Conservation (phyloP, 2,888 invertebrate genomes). For the Eupelmus urozonus region DNA sequence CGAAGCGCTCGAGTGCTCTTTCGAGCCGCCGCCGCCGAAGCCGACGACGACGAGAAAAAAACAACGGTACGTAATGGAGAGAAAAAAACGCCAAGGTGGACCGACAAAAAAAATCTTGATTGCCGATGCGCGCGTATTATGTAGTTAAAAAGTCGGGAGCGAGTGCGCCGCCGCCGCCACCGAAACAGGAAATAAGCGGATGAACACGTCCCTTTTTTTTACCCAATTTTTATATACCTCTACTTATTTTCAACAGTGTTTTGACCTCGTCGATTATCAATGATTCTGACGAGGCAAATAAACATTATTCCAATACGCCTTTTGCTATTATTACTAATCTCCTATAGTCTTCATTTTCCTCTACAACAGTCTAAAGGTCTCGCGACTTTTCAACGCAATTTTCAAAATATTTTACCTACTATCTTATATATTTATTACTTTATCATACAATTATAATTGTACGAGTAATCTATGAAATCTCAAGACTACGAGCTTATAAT, state of each 20-base stretch:
- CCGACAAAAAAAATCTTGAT: background rate
- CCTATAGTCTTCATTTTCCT: too few species aligned
- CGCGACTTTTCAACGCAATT: too few species aligned
- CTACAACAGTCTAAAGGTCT: too few species aligned
- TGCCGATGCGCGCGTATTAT: background rate
- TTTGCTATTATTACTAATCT: background rate
- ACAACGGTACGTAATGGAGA: background rate
- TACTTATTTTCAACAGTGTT: background rate
- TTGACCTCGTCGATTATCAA: slow-evolving; percentile 22
- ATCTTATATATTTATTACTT: too few species aligned
- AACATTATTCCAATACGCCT: background rate
- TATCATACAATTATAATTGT: too few species aligned
- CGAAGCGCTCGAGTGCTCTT: background rate
- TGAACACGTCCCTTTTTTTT: background rate
- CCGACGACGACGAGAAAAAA: too few species aligned
- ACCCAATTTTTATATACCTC: background rate
- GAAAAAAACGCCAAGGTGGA: background rate
- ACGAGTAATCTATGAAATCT: too few species aligned
- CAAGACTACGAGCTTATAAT: too few species aligned
- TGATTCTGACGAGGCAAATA: background rate
- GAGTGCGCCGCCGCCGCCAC: background rate
- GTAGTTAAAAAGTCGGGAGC: slow-evolving; percentile 5
- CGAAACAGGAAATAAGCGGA: slow-evolving; percentile 8
- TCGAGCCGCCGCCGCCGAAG: background rate
- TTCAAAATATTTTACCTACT: too few species aligned